phyloP scores from a whole-genome alignment of 2,888 invertebrate genomes.

The Coelogynopora nodosa region DNA sequence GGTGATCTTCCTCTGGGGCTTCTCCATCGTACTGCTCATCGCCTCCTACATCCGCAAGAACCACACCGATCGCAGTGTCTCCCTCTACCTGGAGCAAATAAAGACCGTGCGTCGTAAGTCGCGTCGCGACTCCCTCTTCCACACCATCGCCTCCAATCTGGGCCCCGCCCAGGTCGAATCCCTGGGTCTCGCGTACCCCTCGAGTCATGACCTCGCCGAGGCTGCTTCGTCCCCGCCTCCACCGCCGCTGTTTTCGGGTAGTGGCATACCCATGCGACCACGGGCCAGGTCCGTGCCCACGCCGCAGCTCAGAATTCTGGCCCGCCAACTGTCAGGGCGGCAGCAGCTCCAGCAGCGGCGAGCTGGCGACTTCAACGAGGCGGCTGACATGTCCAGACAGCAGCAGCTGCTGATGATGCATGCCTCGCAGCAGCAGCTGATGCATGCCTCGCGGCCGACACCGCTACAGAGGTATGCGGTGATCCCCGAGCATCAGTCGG shows the following conservation, averaged over 20 bases:
- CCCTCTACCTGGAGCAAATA: conserved; percentile 10
- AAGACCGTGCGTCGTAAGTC: neutral
- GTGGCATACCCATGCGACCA: neutral
- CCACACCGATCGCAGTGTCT: neutral
- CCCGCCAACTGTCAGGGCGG: too few species aligned
- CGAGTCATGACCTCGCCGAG: neutral
- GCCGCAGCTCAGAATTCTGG: neutral
- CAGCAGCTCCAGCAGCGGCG: too few species aligned
- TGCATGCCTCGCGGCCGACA: too few species aligned
- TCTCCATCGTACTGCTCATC: conserved; percentile 17
- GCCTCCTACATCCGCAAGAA: conserved; percentile 10
- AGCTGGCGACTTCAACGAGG: too few species aligned
- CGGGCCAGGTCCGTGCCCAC: neutral
- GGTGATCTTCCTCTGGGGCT: conserved; percentile 1
- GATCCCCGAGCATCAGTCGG: neutral
- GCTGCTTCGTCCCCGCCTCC: neutral
- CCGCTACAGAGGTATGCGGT: too few species aligned
- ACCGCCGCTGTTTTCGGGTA: neutral
- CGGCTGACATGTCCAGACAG: too few species aligned
- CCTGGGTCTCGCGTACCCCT: neutral
- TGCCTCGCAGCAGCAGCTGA: too few species aligned
- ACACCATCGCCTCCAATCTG: neutral
- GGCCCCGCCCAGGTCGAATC: neutral
- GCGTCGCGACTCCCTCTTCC: neutral
- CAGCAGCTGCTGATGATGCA: too few species aligned